phyloP scores from a whole-genome alignment of 2,797 vertebrate species.

The Hydrophis major region DNA sequence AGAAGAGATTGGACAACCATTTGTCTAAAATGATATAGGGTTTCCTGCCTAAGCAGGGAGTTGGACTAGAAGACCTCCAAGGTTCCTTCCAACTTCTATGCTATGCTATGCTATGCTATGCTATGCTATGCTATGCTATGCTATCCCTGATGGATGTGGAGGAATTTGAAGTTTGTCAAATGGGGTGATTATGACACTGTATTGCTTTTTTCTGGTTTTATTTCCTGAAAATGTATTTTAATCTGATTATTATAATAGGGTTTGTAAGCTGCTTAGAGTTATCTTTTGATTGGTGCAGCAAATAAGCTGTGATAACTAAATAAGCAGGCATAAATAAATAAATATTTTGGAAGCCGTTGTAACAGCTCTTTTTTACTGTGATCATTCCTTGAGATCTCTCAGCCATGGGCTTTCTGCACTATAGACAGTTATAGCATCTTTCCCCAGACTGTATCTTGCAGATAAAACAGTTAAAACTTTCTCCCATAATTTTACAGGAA shows the following conservation, averaged over 20 bases:
- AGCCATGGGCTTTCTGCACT: slow-evolving; percentile 26
- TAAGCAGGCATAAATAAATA: background rate
- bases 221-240: background rate
- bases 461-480: background rate
- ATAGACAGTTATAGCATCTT: fast-evolving
- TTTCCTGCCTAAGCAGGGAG: no score
- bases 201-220: background rate
- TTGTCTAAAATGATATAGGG: no score
- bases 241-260: background rate
- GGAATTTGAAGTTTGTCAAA: background rate
- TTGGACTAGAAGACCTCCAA: no score
- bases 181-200: background rate
- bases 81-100: no score
- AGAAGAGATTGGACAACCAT: no score
- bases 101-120: no score
- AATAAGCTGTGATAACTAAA: background rate
- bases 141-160: background rate
- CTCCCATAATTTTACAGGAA: slow-evolving; percentile 35
- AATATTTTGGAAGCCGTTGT: background rate
- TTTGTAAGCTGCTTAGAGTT: background rate
- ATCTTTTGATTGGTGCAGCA: background rate
- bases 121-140: no score
- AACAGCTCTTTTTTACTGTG: slow-evolving; percentile 12
- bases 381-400: background rate
- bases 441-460: slow-evolving; percentile 2